Conservation (phyloP, 2,888 invertebrate species). For the Platypus cylindrus region DNA sequence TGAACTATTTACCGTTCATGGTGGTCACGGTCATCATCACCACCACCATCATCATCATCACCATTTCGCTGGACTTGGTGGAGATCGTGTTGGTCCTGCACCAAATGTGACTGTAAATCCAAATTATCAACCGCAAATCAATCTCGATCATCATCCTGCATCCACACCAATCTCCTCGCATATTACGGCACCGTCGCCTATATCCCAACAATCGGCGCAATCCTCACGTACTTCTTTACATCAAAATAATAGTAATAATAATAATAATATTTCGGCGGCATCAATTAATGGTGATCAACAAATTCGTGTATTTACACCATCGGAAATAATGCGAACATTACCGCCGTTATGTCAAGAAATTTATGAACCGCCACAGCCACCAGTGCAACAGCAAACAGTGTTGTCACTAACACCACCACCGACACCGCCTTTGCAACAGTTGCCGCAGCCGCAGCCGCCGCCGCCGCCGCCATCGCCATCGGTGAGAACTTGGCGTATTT, state of each 20-base stretch:
- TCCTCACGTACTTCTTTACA: conserved; percentile 18
- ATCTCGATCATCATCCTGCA: too few species aligned
- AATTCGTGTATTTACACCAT: conserved; percentile 78
- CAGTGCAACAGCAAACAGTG: too few species aligned
- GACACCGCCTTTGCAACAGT: too few species aligned
- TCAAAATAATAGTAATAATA: conserved; percentile 36
- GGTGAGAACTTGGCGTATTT: too few species aligned
- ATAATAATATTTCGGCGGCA: too few species aligned
- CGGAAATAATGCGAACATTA: conserved; percentile 83
- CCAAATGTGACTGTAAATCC: conserved; percentile 58
- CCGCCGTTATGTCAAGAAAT: conserved; percentile 68
- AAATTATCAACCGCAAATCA: conserved; percentile 32
- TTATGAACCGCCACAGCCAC: conserved; percentile 46
- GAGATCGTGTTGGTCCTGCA: conserved; percentile 47
- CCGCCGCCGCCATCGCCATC: too few species aligned
- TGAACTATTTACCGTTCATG: conserved; percentile 34
- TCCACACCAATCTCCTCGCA: too few species aligned
- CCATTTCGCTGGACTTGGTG: conserved; percentile 34
- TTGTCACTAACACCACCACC: too few species aligned
- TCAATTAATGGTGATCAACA: conserved; percentile 73
- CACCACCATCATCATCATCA: conserved; percentile 27
- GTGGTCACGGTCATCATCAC: background rate
- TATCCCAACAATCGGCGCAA: conserved; percentile 8
- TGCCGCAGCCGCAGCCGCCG: too few species aligned
- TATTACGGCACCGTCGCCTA: too few species aligned